Base-by-base conservation (phyloP, 2,888 invertebrate species). In the Priocnemis perturbator region DNA sequence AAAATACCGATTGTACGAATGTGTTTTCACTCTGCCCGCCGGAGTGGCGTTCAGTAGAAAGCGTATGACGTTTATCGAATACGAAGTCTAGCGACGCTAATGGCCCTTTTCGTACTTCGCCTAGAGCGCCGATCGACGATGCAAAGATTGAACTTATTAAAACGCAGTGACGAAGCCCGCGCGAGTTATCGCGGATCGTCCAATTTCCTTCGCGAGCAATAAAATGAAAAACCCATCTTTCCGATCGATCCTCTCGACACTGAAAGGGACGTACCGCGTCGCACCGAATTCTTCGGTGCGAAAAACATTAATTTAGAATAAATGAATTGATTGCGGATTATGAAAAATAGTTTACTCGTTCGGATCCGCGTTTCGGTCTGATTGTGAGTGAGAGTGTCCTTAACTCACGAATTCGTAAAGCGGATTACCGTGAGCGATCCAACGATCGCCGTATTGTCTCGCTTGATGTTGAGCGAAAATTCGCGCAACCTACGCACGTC, bases 21-120 rank as follows among this genome's bases (percentile, higher is more conserved):
- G 50, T 50, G 50, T n/a, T 50, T 17, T 50, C 5, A 1, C 19
- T 52, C 67, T 60, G 59, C 59, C 74, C 67, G 67, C 52, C 58
- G 53, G 60, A 64, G 57, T n/a, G 50, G 17, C 47, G 11, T 3
- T 17, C 4, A 37, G 11, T 9, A 11, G 14, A 37, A 37, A 3
- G 11, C 11, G 37, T 37, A 11, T 37, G 11, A 37, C 37, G 37
- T 37, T 37, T 11, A 1, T 37, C 11, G 4, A 11, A 11, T 11
- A 9, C 37, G 7, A 37, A 11, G 37, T 37, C 4, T 11, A 11
- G 7, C 37, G 37, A 11, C 37, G 37, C 37, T 7, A 11, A 4
- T 17, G 3, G 4, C 20, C 37, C 4, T 37, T 26, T 26, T 11
- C 37, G 37, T 37, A 37, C 7, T 37, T 37, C 11, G 37, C 37